Evolutionary conservation across 2,888 invertebrate genomes (phyloP), one percentile per base, ranked within the genome.

Genomic region (Pachliopta kotzebuea): DNA sequence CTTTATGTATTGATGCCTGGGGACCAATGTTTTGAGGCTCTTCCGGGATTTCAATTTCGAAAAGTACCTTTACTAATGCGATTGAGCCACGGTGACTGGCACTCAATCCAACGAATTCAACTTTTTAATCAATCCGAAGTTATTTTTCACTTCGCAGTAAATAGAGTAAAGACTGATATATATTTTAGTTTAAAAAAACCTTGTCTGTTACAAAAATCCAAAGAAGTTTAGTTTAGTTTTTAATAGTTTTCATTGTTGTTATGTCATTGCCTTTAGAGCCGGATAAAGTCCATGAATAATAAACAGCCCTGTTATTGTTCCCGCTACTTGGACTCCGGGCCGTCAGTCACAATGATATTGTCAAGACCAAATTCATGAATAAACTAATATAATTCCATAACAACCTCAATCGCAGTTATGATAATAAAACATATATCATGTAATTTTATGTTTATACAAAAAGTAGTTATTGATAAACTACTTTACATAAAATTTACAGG

Each of bases 41-140:
- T 21, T 11, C 50, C 50, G 9, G 50, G 20, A 52, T 52, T 52
- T 52, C 50, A 52, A 52, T 52, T 52, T 14, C 50, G 50, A 52
- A 52, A 52, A 52, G 50, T 52, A 52, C n/a, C 45, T 45, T n/a
- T 23, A 52, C 50, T 52, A 52, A 52, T 21, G 50, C 50, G 50
- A 52, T 52, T 52, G 23, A 21, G 50, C 50, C 21, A 52, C 50
- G 50, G 50, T 23, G 50, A 52, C 50, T 52, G 50, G 50, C 50
- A 52, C 18, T 45, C 50, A 11, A 52, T 21, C 21, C 21, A 52
- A 21, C 50, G 50, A 20, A 52, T 52, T 52, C 50, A 52, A 52
- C 50, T 52, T 52, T 52, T 52, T 52, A 52, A 52, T 52, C 50
- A 52, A 21, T 21, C 21, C 50, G 21, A 52, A 18, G 20, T 52